Conservation (phyloP, 2,113 vertebrate species). For the Perca fluviatilis region DNA sequence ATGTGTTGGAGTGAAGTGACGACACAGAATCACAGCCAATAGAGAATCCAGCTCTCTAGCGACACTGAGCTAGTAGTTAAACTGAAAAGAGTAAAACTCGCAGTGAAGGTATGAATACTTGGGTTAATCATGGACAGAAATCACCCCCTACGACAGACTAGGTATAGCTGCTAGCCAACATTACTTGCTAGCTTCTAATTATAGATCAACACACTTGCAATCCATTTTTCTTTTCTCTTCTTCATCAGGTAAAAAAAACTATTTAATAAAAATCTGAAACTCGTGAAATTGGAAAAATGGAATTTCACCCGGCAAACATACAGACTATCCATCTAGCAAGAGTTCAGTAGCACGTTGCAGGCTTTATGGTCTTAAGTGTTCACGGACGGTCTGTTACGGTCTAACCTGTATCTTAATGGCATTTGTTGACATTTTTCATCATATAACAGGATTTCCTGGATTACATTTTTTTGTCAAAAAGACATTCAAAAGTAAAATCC, state of each 20-base stretch:
- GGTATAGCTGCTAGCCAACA: background rate
- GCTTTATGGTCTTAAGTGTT: background rate
- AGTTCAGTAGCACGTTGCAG: background rate
- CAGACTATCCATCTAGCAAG: background rate
- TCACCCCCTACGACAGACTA: background rate
- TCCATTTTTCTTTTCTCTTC: background rate
- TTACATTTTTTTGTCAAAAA: background rate
- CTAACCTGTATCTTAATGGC: background rate
- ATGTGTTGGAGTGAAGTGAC: constrained; percentile 12
- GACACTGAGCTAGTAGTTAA: background rate
- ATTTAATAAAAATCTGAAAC: background rate
- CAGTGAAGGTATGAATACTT: background rate
- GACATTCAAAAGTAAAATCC: background rate
- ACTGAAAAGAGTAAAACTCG: background rate
- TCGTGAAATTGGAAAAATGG: background rate
- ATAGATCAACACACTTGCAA: constrained; percentile 1
- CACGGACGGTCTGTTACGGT: background rate
- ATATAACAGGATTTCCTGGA: background rate
- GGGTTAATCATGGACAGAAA: background rate
- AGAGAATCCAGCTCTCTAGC: background rate
- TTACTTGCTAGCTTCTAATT: background rate
- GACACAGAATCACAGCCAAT: background rate
- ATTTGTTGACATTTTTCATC: background rate
- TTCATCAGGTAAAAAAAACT: background rate
- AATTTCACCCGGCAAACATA: background rate